These are phyloP conservation scores for Drosophila sulfurigaster DNA, from an alignment of 1,140 invertebrate species.

Conservation along the genomic window DNA sequence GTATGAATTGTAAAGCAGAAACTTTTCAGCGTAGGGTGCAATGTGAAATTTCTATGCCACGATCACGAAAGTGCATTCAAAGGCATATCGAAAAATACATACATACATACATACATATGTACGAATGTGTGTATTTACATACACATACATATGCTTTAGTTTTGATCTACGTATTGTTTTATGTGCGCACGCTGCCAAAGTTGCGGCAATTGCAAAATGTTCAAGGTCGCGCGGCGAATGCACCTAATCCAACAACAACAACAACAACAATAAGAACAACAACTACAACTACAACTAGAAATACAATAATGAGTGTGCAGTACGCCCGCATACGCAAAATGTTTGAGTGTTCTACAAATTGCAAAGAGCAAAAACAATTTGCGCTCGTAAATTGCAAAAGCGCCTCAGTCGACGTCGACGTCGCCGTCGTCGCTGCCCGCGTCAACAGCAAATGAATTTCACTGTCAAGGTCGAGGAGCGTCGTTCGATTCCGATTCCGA, in stretches of 20 bases:
- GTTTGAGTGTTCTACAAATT: constrained; percentile 69
- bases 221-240: constrained; percentile 76
- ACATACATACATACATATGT: neutral
- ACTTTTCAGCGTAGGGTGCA: constrained; percentile 16
- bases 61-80: constrained; percentile 41
- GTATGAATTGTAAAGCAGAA: no score
- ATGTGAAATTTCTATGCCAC: constrained; percentile 26
- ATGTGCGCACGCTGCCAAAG: constrained; percentile 73
- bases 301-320: constrained; percentile 5
- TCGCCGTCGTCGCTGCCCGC: constrained; percentile 34
- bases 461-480: constrained; percentile 83
- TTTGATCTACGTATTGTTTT: constrained; percentile 35
- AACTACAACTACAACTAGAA: constrained; percentile 19
- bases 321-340: constrained; percentile 70
- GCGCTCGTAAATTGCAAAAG: constrained; percentile 79
- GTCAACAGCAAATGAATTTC: constrained; percentile 73
- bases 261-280: constrained; percentile 18
- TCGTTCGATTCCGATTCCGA: constrained; percentile 62
- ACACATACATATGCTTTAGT: neutral
- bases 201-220: constrained; percentile 56
- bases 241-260: constrained; percentile 59
- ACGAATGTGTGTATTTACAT: constrained; percentile 20
- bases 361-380: constrained; percentile 67
- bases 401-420: constrained; percentile 44
- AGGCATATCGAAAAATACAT: neutral